Conservation (phyloP, 2,797 vertebrate genomes). For the Limosa lapponica region DNA sequence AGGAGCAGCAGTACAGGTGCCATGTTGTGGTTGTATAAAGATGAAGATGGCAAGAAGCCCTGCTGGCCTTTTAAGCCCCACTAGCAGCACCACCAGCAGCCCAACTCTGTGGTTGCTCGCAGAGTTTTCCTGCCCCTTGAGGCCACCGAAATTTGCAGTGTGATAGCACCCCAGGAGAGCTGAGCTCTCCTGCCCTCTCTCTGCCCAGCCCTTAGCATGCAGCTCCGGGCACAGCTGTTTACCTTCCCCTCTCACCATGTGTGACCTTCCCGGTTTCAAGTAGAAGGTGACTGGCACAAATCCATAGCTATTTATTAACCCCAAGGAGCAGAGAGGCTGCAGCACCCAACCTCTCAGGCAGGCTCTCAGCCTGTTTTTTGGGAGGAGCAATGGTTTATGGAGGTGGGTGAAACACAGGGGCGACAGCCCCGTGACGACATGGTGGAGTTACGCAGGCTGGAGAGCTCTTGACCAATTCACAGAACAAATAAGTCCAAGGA, state of each 20-base stretch:
- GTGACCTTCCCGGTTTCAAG: not conserved
- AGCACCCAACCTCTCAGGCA: not conserved
- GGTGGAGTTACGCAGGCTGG: not conserved
- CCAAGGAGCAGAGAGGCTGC: not conserved
- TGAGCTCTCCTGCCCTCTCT: not conserved
- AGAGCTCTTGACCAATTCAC: not conserved
- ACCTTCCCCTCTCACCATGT: not conserved
- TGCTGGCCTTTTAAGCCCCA: not conserved
- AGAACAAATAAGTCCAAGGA: conserved; percentile 9
- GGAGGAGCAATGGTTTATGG: not conserved
- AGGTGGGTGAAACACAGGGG: not conserved
- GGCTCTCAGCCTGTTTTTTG: not conserved
- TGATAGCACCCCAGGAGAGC: not conserved
- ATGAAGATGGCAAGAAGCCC: not conserved
- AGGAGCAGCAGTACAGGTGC: accelerated
- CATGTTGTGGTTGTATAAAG: not conserved
- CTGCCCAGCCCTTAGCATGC: not conserved
- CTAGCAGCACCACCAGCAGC: not conserved
- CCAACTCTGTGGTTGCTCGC: not conserved
- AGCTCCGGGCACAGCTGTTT: not conserved
- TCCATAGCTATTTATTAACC: not conserved
- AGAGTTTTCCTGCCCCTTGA: not conserved
- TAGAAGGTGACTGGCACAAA: not conserved
- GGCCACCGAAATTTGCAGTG: not conserved
- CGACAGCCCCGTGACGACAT: not conserved